Conservation (phyloP, 2,113 vertebrate genomes). For the Jacana jacana region DNA sequence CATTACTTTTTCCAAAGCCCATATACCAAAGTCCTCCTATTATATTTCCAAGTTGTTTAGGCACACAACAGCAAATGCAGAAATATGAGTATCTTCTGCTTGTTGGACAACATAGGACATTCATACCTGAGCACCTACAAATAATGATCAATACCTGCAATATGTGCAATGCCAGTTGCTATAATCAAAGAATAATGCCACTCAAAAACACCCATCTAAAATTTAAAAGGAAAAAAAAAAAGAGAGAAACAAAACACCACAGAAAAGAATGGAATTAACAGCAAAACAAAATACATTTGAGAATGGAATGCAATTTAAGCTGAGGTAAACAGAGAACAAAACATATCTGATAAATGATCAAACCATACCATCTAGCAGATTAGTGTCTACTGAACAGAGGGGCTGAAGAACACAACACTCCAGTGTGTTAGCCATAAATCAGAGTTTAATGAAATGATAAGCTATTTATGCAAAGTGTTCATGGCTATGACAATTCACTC, state of each 20-base stretch:
- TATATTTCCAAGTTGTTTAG: background rate
- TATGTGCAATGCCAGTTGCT: background rate
- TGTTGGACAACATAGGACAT: background rate
- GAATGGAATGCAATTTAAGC: background rate
- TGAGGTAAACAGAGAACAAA: background rate
- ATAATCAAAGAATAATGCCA: background rate
- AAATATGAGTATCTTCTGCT: background rate
- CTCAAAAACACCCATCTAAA: background rate
- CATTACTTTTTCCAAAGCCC: background rate
- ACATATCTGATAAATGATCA: background rate
- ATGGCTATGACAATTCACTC: background rate
- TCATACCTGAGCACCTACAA: background rate
- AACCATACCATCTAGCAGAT: background rate
- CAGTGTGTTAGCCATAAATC: background rate
- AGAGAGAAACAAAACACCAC: no score
- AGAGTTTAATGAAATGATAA: constrained; percentile 33
- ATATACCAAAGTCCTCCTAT: background rate
- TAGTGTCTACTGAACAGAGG: background rate
- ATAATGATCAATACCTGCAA: fast-evolving
- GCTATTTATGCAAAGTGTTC: constrained; percentile 18
- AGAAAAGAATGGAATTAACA: background rate
- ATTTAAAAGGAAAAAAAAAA: background rate
- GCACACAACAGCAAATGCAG: background rate
- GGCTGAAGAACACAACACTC: constrained; percentile 9
- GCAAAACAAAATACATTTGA: background rate